Conservation (phyloP, 37 sponge, comb jelly and placozoan species). For the Mnemiopsis leidyi region DNA sequence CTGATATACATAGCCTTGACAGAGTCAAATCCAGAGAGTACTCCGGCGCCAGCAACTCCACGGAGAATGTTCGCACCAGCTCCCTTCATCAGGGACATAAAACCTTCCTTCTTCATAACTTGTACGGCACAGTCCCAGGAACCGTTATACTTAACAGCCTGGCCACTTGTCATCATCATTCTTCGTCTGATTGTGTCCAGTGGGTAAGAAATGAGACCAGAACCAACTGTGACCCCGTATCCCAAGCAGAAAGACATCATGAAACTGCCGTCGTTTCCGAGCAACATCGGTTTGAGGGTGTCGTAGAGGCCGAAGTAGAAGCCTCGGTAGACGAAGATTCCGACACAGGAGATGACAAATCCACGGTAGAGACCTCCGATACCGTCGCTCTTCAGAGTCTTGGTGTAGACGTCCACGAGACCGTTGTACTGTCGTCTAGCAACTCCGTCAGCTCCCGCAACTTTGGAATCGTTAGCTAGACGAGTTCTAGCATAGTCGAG, state of each 20-base stretch:
- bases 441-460: constrained; percentile 70
- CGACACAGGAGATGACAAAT: constrained; percentile 72
- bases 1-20: constrained; percentile 80
- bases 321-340: constrained; percentile 91
- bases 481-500: constrained; percentile 96
- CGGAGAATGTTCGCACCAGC: constrained; percentile 94
- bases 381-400: constrained; percentile 83
- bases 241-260: constrained; percentile 76
- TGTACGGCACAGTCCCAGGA: constrained; percentile 78
- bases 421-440: constrained; percentile 90
- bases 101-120: constrained; percentile 79
- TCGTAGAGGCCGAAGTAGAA: constrained; percentile 95
- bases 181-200: constrained; percentile 93
- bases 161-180: constrained; percentile 96
- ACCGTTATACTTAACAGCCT: constrained; percentile 88
- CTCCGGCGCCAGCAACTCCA: constrained; percentile 94
- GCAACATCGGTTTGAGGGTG: constrained; percentile 86
- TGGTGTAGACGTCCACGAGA: constrained; percentile 83
- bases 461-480: constrained; percentile 86
- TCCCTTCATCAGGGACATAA: constrained; percentile 88
- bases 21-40: constrained; percentile 86
- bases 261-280: constrained; percentile 77
- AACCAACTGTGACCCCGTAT: constrained; percentile 78
- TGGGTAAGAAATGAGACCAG: constrained; percentile 92
- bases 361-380: constrained; percentile 87